Conservation (phyloP, 2,797 vertebrate species). For the Avahi laniger region DNA sequence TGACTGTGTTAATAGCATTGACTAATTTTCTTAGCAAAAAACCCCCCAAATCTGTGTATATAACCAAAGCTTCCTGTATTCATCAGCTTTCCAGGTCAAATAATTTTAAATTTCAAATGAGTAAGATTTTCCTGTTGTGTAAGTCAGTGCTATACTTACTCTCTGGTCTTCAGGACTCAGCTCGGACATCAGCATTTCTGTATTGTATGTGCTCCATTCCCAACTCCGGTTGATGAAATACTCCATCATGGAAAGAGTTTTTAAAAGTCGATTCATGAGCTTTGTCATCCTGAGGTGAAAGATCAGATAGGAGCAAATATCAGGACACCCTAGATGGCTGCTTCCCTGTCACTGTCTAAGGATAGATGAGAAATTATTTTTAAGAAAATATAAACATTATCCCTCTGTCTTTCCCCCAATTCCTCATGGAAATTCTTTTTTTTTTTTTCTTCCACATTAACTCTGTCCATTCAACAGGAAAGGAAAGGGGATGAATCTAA, state of each 20-base stretch:
- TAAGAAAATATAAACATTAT: background rate
- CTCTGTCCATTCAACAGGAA: background rate
- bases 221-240: slow-evolving; percentile 95
- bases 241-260: slow-evolving; percentile 91
- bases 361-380: background rate
- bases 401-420: background rate
- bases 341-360: background rate
- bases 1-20: background rate
- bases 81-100: background rate
- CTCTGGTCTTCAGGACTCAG: slow-evolving; percentile 93
- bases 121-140: background rate
- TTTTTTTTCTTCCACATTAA: background rate
- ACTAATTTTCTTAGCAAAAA: background rate
- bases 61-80: background rate
- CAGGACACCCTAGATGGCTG: background rate
- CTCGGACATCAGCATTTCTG: slow-evolving; percentile 92
- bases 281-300: slow-evolving; percentile 92
- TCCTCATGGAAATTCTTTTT: background rate
- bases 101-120: background rate
- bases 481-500: background rate
- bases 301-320: background rate
- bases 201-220: slow-evolving; percentile 95
- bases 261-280: slow-evolving; percentile 93
- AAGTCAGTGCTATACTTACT: slow-evolving; percentile 80
- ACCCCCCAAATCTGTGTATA: background rate